Percentiles rank a stretch among this genome's conserved stretches.
Evolutionary conservation across 2,888 invertebrate genomes (phyloP).

Genomic region (Mycalesis mineus): DNA sequence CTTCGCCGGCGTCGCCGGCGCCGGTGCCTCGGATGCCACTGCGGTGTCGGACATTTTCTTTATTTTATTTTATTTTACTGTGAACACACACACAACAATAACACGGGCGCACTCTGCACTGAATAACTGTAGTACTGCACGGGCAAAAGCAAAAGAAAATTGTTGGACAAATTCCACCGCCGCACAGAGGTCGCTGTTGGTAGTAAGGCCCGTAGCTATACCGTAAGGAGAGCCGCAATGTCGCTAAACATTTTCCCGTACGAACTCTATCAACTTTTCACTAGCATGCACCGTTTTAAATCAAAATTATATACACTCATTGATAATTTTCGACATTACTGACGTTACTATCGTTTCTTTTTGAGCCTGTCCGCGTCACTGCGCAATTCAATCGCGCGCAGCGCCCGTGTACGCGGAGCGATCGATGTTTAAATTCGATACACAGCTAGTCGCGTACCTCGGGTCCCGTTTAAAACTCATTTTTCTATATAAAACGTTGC

Average conservation of each 20-base stretch:
- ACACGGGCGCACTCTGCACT: too few species aligned
- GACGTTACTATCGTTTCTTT: not conserved
- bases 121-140: too few species aligned
- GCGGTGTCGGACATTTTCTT: constrained; percentile 42
- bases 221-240: constrained; percentile 25
- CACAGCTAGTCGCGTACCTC: constrained; percentile 9
- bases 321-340: constrained; percentile 1
- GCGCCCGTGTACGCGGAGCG: not conserved
- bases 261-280: constrained; percentile 22
- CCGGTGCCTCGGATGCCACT: constrained; percentile 42
- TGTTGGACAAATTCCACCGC: too few species aligned
- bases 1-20: constrained; percentile 44
- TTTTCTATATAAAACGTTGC: constrained; percentile 13
- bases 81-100: not conserved
- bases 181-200: constrained; percentile 15
- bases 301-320: constrained; percentile 13
- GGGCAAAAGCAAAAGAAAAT: too few species aligned
- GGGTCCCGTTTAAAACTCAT: constrained; percentile 16
- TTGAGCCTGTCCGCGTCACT: not conserved
- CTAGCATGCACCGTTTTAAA: constrained; percentile 20
- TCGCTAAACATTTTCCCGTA: constrained; percentile 28
- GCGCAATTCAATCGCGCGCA: not conserved
- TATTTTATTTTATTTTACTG: not conserved
- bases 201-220: constrained; percentile 11
- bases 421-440: constrained; percentile 10